These are phyloP conservation scores for Heliocidaris tuberculata DNA, from an alignment of 35 echinoderm and acorn worm genomes.

Conservation along the genomic window DNA sequence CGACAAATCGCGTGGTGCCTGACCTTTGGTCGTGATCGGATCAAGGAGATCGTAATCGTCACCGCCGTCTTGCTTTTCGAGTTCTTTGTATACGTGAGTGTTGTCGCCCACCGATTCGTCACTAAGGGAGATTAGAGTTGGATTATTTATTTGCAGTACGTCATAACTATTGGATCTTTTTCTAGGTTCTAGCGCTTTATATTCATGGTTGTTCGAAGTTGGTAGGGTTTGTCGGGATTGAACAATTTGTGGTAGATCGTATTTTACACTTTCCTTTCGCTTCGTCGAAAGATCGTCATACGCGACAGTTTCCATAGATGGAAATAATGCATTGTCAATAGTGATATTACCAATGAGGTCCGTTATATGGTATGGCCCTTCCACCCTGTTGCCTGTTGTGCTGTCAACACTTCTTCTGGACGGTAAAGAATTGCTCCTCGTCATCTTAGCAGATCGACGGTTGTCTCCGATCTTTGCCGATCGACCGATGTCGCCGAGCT, in stretches of 20 bases:
- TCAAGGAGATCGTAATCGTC: slow-evolving; percentile 34
- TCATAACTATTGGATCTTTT: not conserved
- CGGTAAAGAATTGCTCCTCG: slow-evolving; percentile 6
- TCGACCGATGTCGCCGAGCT: slow-evolving; percentile 20
- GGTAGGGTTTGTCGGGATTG: not conserved
- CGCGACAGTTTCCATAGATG: slow-evolving; percentile 26
- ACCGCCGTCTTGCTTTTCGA: not conserved
- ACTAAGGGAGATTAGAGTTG: not conserved
- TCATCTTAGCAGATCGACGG: not conserved
- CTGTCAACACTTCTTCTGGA: slow-evolving; percentile 26
- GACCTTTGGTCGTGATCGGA: not conserved
- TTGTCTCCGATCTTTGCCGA: not conserved
- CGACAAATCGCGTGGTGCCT: not conserved
- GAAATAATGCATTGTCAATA: slow-evolving; percentile 4
- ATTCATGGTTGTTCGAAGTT: not conserved
- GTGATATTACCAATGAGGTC: slow-evolving; percentile 28
- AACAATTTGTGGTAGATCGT: not conserved
- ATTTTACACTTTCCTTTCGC: not conserved
- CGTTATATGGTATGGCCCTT: slow-evolving; percentile 4
- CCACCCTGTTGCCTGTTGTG: not conserved
- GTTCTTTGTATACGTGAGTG: slow-evolving; percentile 24
- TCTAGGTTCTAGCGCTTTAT: slow-evolving; percentile 19
- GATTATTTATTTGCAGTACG: not conserved
- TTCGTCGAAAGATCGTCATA: not conserved
- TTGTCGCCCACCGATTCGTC: not conserved